A percentile compares a stretch with the other conserved stretches of the same genome.
phyloP scores from a whole-genome alignment of 2,113 vertebrate genomes.

The Callospermophilus lateralis region DNA sequence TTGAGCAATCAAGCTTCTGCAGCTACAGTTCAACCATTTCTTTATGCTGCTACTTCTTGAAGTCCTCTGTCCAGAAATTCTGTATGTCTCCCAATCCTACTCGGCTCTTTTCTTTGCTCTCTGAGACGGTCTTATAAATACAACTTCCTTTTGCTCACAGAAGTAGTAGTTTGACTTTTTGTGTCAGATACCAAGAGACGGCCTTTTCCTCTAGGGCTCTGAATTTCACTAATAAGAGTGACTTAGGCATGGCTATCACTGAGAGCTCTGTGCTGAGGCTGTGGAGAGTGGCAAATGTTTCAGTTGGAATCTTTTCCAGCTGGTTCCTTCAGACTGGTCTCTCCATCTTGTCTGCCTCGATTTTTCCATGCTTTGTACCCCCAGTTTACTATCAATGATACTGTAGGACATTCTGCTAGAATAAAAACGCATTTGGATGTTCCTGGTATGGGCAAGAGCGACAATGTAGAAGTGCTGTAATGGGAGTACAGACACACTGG shows the following conservation, averaged over 20 bases:
- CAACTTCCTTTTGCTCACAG: neutral
- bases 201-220: neutral
- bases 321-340: neutral
- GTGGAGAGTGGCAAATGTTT: neutral
- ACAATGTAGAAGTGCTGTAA: too few species aligned
- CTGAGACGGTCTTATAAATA: neutral
- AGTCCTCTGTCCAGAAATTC: neutral
- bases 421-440: neutral
- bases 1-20: neutral
- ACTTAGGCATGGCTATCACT: neutral
- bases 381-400: neutral
- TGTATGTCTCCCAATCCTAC: neutral
- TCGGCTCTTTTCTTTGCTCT: neutral
- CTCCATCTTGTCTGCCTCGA: neutral
- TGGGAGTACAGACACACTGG: neutral
- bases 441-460: neutral
- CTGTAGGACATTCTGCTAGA: neutral
- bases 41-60: accelerated
- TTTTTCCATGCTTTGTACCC: neutral
- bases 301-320: neutral
- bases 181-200: neutral
- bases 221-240: neutral
- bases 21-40: neutral
- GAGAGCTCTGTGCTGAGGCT: neutral
- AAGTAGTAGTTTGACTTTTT: neutral